phyloP scores from a whole-genome alignment of 2,888 invertebrate genomes.

The Macrophya alboannulata region DNA sequence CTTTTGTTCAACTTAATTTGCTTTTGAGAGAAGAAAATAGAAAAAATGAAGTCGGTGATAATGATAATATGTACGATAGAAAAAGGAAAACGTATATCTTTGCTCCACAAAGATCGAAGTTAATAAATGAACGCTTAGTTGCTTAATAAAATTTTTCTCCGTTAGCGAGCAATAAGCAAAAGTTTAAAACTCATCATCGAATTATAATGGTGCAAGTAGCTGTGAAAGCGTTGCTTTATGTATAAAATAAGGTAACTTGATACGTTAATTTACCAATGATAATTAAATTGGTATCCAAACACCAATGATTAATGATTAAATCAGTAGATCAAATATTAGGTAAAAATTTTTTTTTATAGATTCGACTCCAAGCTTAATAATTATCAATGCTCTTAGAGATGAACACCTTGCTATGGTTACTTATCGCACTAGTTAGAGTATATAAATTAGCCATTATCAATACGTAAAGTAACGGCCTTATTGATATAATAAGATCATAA shows the following conservation, averaged over 20 bases:
- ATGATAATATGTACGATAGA: too few species aligned
- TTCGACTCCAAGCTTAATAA: not conserved
- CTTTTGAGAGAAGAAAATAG: too few species aligned
- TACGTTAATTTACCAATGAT: not conserved
- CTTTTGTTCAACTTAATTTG: not conserved
- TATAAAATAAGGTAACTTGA: not conserved
- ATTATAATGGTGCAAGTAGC: conserved; percentile 27
- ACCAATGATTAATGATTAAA: not conserved
- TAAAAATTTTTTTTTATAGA: not conserved
- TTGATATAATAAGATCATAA: conserved; percentile 12
- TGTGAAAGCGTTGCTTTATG: not conserved
- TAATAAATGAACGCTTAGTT: not conserved
- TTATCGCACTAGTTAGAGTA: not conserved
- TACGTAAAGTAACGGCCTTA: conserved; percentile 38
- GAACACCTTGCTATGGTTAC: not conserved
- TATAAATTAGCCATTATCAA: conserved; percentile 1
- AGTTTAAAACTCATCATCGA: conserved; percentile 24
- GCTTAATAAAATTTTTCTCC: not conserved
- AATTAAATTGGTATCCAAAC: not conserved
- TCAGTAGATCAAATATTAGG: not conserved
- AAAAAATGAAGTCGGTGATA: too few species aligned
- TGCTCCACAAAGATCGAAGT: not conserved
- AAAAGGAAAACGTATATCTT: too few species aligned
- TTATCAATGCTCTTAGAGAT: not conserved
- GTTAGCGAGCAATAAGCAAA: not conserved